A percentile compares a stretch with the other conserved stretches of the same genome.
phyloP scores from a whole-genome alignment of 2,888 invertebrate species.

The Tupiocoris notatus region DNA sequence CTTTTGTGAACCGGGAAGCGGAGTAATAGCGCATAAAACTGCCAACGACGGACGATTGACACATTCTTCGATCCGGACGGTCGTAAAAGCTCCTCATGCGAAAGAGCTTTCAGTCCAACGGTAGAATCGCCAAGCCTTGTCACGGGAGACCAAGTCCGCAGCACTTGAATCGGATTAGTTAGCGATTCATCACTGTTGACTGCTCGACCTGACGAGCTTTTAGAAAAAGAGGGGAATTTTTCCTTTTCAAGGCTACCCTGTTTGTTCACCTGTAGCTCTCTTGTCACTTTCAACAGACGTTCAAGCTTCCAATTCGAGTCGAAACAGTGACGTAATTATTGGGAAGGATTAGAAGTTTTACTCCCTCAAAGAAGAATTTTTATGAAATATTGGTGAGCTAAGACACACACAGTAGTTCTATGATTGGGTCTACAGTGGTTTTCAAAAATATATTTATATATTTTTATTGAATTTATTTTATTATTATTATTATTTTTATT shows the following conservation, averaged over 20 bases:
- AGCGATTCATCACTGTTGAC: slow-evolving; percentile 37
- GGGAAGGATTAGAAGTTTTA: too few species aligned
- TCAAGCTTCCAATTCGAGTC: neutral
- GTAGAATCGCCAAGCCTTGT: slow-evolving; percentile 32
- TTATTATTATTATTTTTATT: too few species aligned
- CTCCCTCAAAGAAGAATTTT: too few species aligned
- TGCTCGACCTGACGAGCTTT: slow-evolving; percentile 7
- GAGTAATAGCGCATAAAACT: slow-evolving; percentile 41
- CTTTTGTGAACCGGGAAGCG: slow-evolving; percentile 32
- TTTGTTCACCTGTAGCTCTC: neutral
- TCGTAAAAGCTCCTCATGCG: slow-evolving; percentile 22
- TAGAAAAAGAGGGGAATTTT: neutral
- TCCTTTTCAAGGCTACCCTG: slow-evolving; percentile 2
- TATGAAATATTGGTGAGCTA: too few species aligned
- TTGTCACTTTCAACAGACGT: too few species aligned
- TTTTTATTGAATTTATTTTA: too few species aligned
- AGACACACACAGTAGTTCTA: too few species aligned
- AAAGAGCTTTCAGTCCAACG: slow-evolving; percentile 10
- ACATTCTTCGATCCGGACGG: slow-evolving; percentile 23
- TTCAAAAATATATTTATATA: too few species aligned
- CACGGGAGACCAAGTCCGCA: slow-evolving; percentile 8
- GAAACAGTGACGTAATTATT: too few species aligned
- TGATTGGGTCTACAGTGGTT: too few species aligned
- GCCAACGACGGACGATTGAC: slow-evolving; percentile 30
- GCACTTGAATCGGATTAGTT: slow-evolving; percentile 39